These are phyloP conservation scores for Hypomesus transpacificus DNA, from an alignment of 2,113 vertebrate genomes.

Conservation along the genomic window DNA sequence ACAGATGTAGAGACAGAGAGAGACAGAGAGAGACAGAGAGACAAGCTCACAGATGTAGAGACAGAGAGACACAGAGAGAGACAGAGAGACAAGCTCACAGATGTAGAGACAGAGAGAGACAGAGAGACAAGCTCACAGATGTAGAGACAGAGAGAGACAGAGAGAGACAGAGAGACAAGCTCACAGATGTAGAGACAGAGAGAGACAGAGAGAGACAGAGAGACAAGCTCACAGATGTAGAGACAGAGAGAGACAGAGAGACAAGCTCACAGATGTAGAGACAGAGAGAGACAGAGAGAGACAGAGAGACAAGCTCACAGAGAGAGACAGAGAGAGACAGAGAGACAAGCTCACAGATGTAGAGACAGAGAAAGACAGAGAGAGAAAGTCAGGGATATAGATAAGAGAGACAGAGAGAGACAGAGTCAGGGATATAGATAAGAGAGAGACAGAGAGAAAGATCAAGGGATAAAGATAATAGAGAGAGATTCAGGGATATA, in stretches of 20 bases:
- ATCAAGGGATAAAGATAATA: not conserved
- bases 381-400: too few species aligned
- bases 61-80: too few species aligned
- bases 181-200: not conserved
- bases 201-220: not conserved
- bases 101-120: too few species aligned
- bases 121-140: too few species aligned
- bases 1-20: too few species aligned
- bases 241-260: too few species aligned
- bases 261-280: not conserved
- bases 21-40: constrained; percentile 8
- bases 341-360: not conserved
- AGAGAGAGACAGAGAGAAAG: not conserved
- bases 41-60: not conserved
- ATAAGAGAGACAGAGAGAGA: not conserved
- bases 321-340: not conserved
- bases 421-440: constrained; percentile 5
- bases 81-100: not conserved
- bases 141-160: too few species aligned
- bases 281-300: not conserved
- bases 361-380: too few species aligned
- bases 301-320: not conserved
- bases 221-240: too few species aligned
- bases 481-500: not conserved
- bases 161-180: constrained; percentile 16